Conservation (phyloP, 2,888 invertebrate species). For the Nephrotoma flavescens region DNA sequence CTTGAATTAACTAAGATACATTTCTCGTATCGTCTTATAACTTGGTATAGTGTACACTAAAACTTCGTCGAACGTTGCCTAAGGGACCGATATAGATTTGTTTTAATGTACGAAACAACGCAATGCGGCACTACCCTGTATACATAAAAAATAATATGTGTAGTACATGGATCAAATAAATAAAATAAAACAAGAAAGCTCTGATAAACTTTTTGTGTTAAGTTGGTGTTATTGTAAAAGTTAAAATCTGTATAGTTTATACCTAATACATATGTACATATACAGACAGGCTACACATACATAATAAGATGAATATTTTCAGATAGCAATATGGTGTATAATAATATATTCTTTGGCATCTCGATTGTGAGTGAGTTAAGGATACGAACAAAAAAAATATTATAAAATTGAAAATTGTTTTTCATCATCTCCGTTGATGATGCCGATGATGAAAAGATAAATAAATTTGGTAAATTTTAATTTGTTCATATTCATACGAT, state of each 20-base stretch:
- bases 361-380: neutral
- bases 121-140: neutral
- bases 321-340: neutral
- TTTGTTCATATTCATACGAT: neutral
- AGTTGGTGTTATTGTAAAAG: neutral
- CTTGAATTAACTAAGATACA: neutral
- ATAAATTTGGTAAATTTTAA: neutral
- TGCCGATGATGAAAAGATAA: neutral
- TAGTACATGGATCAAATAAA: neutral
- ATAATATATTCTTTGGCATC: neutral
- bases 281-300: neutral
- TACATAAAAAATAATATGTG: neutral
- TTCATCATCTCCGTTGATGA: neutral
- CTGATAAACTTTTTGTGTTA: neutral
- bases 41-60: neutral
- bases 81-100: neutral
- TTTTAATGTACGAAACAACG: too few relatives aligned
- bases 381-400: neutral
- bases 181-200: neutral
- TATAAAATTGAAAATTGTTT: neutral
- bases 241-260: neutral
- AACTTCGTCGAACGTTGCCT: neutral
- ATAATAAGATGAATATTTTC: neutral
- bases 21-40: neutral
- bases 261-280: neutral